Percentiles rank a stretch among this genome's conserved stretches.
Evolutionary conservation across 1,140 invertebrate species (phyloP).

Genomic region (Subanguina moxae): DNA sequence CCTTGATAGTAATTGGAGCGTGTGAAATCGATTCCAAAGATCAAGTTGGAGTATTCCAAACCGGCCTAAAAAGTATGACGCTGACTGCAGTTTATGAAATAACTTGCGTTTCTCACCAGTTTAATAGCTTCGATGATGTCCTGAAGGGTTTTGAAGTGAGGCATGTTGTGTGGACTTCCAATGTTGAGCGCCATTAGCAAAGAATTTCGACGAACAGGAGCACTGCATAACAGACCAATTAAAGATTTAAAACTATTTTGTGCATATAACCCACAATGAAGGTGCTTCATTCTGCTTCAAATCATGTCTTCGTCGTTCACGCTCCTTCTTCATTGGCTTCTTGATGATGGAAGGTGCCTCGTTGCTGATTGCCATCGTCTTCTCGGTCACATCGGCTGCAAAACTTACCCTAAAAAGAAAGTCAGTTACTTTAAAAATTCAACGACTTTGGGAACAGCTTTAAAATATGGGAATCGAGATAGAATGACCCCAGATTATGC

Average conservation of each 20-base stretch:
- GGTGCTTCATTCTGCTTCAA: slow-evolving; percentile 55
- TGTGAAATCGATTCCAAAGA: slow-evolving; percentile 64
- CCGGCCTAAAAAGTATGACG: slow-evolving; percentile 58
- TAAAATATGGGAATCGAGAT: too few species aligned
- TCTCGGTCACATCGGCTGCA: slow-evolving; percentile 55
- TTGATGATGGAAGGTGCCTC: slow-evolving; percentile 51
- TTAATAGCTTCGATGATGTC: slow-evolving; percentile 58
- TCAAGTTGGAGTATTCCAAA: slow-evolving; percentile 62
- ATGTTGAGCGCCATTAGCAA: slow-evolving; percentile 58
- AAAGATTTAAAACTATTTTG: background rate
- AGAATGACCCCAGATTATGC: too few species aligned
- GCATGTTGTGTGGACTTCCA: slow-evolving; percentile 56
- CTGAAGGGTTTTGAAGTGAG: slow-evolving; percentile 58
- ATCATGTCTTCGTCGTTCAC: slow-evolving; percentile 41
- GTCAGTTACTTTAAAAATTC: too few species aligned
- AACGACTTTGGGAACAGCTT: too few species aligned
- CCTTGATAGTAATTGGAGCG: slow-evolving; percentile 63
- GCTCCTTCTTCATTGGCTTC: slow-evolving; percentile 58
- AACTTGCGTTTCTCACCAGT: slow-evolving; percentile 34
- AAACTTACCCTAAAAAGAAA: slow-evolving; percentile 54
- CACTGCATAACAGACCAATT: slow-evolving; percentile 38
- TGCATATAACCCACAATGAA: slow-evolving; percentile 42
- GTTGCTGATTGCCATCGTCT: slow-evolving; percentile 37
- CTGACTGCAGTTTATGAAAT: slow-evolving; percentile 18
- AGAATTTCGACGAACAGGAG: slow-evolving; percentile 54